Conservation (phyloP, 2,113 vertebrate species). For the Damaliscus lunatus region DNA sequence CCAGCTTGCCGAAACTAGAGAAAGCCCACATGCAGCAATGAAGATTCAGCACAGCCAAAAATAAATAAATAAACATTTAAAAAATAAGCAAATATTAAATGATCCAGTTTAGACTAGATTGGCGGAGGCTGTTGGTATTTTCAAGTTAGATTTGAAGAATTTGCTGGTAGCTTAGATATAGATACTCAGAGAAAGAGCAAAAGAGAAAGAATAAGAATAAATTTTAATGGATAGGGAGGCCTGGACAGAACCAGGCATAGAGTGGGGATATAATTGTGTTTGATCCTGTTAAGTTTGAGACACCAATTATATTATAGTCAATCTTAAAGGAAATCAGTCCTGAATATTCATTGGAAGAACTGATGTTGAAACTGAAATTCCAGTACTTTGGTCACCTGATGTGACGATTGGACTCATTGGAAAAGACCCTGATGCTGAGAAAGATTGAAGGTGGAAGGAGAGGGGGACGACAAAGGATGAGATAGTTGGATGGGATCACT, state of each 20-base stretch:
- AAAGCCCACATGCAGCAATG: background rate
- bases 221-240: background rate
- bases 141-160: background rate
- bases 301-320: background rate
- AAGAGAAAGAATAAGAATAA: background rate
- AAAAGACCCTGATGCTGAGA: background rate
- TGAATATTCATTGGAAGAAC: background rate
- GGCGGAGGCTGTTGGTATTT: background rate
- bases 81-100: background rate
- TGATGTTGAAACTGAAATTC: background rate
- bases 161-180: background rate
- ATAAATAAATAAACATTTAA: background rate
- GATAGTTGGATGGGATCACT: background rate
- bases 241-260: background rate
- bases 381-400: background rate
- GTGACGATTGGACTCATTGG: background rate
- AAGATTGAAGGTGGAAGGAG: background rate
- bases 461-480: background rate
- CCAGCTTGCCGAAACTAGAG: background rate
- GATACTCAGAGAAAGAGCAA: background rate
- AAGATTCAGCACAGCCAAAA: background rate
- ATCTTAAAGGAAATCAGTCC: background rate
- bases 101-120: background rate
- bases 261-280: background rate
- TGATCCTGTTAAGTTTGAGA: background rate